Conservation (phyloP, 2,797 vertebrate species). For the Sebastes jordani region DNA sequence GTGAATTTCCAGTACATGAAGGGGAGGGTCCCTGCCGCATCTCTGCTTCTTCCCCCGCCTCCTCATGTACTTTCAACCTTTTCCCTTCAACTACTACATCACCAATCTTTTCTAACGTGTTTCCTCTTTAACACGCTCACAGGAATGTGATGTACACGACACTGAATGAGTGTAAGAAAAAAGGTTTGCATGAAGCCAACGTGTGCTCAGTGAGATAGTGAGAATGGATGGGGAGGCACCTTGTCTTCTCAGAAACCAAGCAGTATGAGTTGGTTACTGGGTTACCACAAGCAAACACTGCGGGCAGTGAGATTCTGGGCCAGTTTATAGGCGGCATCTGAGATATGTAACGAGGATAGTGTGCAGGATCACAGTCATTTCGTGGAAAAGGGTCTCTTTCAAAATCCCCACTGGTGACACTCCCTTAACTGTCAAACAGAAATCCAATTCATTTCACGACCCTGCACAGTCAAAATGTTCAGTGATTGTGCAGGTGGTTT, state of each 20-base stretch:
- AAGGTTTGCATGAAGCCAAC: background rate
- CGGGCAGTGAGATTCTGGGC: background rate
- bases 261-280: conserved; percentile 53
- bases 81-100: conserved; percentile 41
- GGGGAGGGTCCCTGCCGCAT: conserved; percentile 50
- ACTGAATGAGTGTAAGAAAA: background rate
- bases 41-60: conserved; percentile 72
- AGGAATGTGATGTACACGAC: conserved; percentile 20
- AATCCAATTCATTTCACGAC: conserved; percentile 51
- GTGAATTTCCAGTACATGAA: conserved; percentile 70
- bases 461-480: conserved; percentile 49
- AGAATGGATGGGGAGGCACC: conserved; percentile 63
- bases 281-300: conserved; percentile 49
- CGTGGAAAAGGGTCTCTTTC: conserved; percentile 44
- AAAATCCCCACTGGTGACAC: conserved; percentile 67
- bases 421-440: conserved; percentile 65
- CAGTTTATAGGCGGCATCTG: background rate
- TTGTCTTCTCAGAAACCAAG: conserved; percentile 56
- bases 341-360: conserved; percentile 25
- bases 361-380: conserved; percentile 65
- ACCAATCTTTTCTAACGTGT: conserved; percentile 8
- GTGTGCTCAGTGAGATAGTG: background rate
- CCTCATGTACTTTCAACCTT: conserved; percentile 58
- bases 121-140: conserved; percentile 19
- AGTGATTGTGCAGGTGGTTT: conserved; percentile 19